phyloP scores from a whole-genome alignment of 2,888 invertebrate genomes.

The Trachelus stipa region DNA sequence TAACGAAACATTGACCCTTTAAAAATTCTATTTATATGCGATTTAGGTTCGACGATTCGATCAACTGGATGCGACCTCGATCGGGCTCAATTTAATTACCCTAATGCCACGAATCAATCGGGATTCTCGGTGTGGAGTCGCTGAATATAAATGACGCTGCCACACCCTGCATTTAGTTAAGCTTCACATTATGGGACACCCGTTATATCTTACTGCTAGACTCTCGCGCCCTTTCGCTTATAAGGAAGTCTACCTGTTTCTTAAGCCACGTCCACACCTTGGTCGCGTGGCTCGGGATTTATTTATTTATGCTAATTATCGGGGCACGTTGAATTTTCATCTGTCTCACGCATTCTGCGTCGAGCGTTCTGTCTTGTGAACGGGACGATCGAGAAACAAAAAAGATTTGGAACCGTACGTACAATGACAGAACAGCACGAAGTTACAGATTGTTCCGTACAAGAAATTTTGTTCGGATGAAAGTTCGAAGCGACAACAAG shows the following conservation, averaged over 20 bases:
- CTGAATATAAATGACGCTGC: neutral
- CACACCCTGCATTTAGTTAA: neutral
- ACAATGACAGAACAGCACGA: neutral
- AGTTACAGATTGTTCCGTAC: neutral
- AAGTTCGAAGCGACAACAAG: no score
- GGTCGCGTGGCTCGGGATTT: neutral
- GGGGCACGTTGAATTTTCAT: neutral
- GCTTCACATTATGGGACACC: neutral
- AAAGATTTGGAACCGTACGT: neutral
- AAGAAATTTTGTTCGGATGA: neutral
- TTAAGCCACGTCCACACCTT: neutral
- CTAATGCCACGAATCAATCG: neutral
- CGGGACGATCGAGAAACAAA: neutral
- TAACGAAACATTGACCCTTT: neutral
- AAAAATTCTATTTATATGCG: neutral
- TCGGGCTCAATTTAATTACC: neutral
- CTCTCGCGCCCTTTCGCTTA: neutral
- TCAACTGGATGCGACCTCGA: neutral
- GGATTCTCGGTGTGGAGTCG: neutral
- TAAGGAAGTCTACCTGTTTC: neutral
- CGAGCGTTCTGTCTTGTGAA: neutral
- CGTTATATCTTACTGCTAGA: neutral
- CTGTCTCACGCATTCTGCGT: neutral
- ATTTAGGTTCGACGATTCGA: neutral
- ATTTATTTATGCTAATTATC: neutral